Evolutionary conservation across 2,888 invertebrate genomes (phyloP), one percentile per base, ranked within the genome.

Genomic region (Hypomecis punctinalis): DNA sequence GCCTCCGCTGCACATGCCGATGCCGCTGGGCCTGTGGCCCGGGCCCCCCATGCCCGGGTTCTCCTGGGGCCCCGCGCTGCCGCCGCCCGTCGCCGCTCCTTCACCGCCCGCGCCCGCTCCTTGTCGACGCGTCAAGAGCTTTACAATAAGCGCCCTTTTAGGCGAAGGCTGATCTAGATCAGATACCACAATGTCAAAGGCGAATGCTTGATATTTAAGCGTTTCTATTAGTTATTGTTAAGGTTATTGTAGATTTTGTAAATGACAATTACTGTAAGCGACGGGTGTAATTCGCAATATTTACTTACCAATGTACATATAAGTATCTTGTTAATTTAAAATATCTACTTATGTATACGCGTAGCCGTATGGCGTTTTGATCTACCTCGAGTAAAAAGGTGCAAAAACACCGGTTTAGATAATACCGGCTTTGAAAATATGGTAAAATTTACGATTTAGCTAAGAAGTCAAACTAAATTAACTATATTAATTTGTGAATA

Each of bases 131-230:
- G 68, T 92, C 51, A 90, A 93, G 71, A 90, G 91, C 67, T 93
- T 93, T 75, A 93, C 93, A 5, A 93, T 93, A 72, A 91, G 93
- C 70, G 93, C 93, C 1, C 76, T 93, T 0, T 85, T 93, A 33
- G 93, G 93, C 6, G 93, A 93, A 83, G 92, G 93, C 67, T 93
- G 89, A 82, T 56, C 8, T 9, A 33, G 9, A 3, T 47, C 37
- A 36, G 36, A 9, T 37, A 39, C 5, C 6, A 49, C 10, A 23
- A 23, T 53, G 6, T 9, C 10, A 43, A 23, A 51, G 9, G 9
- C 10, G 23, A 59, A 52, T 42, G 36, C 45, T 43, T 45, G 46
- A 52, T 13, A 46, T 52, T 46, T 13, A 46, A 45, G 47, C 39
- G 23, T 51, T 9, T 47, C 36, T 48, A 49, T 37, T 35, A 35